phyloP scores from a whole-genome alignment of 2,888 invertebrate species.

The Melanostoma scalare region DNA sequence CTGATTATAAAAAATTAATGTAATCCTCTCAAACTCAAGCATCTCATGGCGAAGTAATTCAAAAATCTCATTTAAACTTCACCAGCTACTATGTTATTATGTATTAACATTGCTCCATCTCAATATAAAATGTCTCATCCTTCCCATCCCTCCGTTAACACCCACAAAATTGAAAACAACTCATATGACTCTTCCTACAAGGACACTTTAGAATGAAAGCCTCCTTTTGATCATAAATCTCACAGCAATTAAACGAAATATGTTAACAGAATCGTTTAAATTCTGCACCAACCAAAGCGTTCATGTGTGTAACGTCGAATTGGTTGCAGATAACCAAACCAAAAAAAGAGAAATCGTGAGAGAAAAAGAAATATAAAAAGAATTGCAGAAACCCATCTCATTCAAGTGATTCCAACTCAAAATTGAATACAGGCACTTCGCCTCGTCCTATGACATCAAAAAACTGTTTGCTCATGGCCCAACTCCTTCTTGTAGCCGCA shows the following conservation, averaged over 20 bases:
- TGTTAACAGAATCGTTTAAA: constrained; percentile 69
- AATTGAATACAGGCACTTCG: constrained; percentile 68
- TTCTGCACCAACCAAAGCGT: constrained; percentile 69
- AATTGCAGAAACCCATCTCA: constrained; percentile 48
- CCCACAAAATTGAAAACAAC: constrained; percentile 18
- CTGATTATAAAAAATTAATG: too few relatives aligned
- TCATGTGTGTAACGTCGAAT: constrained; percentile 71
- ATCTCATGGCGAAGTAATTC: too few relatives aligned
- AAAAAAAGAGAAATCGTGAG: constrained; percentile 9
- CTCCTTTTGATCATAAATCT: constrained; percentile 47
- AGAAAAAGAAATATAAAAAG: constrained; percentile 8
- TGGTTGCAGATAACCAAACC: constrained; percentile 33
- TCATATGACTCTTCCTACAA: constrained; percentile 27
- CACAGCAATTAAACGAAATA: constrained; percentile 70
- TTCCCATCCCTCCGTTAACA: too few relatives aligned
- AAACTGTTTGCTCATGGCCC: constrained; percentile 36
- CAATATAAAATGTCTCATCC: too few relatives aligned
- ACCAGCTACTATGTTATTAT: too few relatives aligned
- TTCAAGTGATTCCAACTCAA: constrained; percentile 69
- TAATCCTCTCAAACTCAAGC: too few relatives aligned
- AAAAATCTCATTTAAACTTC: too few relatives aligned
- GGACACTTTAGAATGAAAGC: constrained; percentile 33
- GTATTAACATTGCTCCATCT: too few relatives aligned
- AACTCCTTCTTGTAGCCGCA: constrained; percentile 54
- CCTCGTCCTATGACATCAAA: constrained; percentile 35